Conservation (phyloP, 2,797 vertebrate species). For the Sylvilagus floridanus region DNA sequence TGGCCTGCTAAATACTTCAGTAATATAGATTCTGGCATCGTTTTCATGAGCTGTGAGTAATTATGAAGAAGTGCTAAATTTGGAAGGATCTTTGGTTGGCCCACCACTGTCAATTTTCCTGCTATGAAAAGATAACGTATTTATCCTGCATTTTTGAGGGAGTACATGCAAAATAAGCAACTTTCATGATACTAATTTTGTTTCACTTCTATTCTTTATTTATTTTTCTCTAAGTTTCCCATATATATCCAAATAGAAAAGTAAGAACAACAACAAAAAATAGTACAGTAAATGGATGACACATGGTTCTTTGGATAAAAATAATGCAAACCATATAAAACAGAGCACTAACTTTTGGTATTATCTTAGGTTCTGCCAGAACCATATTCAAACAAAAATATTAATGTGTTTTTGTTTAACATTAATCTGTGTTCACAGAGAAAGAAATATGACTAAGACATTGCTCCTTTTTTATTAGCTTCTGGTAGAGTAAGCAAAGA, state of each 20-base stretch:
- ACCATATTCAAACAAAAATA: neutral
- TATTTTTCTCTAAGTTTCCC: neutral
- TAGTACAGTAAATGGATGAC: too few species aligned
- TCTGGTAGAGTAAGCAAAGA: neutral
- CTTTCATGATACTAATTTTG: neutral
- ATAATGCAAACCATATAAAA: neutral
- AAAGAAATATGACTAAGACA: neutral
- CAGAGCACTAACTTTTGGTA: neutral
- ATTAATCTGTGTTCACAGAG: neutral
- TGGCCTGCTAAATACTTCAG: neutral
- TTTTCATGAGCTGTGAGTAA: neutral
- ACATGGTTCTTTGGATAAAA: neutral
- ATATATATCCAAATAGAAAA: neutral
- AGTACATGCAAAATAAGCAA: neutral
- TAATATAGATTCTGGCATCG: neutral
- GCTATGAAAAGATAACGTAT: neutral
- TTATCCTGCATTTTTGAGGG: neutral
- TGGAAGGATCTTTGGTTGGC: neutral
- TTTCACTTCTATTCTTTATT: neutral
- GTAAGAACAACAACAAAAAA: neutral
- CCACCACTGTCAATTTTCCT: neutral
- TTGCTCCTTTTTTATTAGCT: neutral
- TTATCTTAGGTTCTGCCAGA: neutral
- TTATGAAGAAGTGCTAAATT: neutral
- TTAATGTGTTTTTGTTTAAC: neutral